These are phyloP conservation scores for Labeo rohita DNA, from an alignment of 2,113 vertebrate species.

Conservation along the genomic window DNA sequence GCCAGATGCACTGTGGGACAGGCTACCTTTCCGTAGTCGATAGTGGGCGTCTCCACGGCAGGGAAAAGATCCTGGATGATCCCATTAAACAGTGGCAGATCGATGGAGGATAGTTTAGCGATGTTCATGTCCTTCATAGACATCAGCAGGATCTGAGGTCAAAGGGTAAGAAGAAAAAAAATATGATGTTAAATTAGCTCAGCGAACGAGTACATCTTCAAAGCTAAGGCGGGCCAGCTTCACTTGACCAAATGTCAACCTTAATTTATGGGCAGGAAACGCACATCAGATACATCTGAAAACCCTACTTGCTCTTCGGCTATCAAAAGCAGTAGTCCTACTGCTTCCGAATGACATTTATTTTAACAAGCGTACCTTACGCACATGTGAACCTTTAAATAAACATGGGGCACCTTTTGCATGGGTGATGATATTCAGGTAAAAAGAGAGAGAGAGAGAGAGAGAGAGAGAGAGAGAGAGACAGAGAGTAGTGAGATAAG, in stretches of 20 bases:
- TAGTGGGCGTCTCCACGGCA: conserved; percentile 74
- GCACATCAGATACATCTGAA: background rate
- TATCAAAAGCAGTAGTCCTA: conserved; percentile 16
- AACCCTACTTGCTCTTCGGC: background rate
- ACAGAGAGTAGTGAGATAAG: conserved; percentile 10
- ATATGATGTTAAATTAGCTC: conserved; percentile 12
- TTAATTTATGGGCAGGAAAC: conserved; percentile 22
- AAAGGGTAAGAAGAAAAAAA: conserved; percentile 27
- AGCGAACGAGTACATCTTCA: background rate
- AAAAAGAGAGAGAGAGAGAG: background rate
- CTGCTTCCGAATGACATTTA: conserved; percentile 32
- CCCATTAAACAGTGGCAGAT: conserved; percentile 83
- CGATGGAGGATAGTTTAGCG: conserved; percentile 80
- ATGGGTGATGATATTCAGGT: conserved; percentile 18
- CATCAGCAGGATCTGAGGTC: conserved; percentile 81
- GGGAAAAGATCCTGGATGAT: conserved; percentile 88
- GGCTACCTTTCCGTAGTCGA: conserved; percentile 81
- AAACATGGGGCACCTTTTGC: conserved; percentile 23
- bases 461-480: background rate
- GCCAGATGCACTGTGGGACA: background rate
- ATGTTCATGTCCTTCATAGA: conserved; percentile 91
- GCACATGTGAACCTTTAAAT: conserved; percentile 39
- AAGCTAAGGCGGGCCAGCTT: conserved; percentile 16
- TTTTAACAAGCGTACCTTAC: conserved; percentile 8
- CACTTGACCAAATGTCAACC: conserved; percentile 29